phyloP scores from a whole-genome alignment of 2,888 invertebrate species.

The Pecten maximus region DNA sequence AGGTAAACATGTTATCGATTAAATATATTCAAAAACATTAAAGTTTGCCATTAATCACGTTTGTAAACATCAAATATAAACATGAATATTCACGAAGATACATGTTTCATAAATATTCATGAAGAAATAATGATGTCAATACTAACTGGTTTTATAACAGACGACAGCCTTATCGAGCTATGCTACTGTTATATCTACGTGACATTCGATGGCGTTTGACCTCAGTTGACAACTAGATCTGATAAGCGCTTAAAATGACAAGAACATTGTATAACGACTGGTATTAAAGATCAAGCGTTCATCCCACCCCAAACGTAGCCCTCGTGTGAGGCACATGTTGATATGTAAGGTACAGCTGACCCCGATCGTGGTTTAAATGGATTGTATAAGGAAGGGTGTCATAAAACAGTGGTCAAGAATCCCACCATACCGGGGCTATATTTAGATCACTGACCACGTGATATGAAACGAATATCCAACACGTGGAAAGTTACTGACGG shows the following conservation, averaged over 20 bases:
- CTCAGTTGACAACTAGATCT: neutral
- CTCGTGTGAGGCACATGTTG: neutral
- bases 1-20: too few species aligned
- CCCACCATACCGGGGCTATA: too few species aligned
- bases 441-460: neutral
- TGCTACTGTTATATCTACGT: neutral
- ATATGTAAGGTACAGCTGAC: neutral
- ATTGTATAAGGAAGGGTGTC: neutral
- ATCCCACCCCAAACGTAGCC: neutral
- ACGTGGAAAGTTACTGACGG: too few species aligned
- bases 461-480: too few species aligned
- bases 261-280: neutral
- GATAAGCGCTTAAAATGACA: conserved; percentile 18
- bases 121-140: too few species aligned
- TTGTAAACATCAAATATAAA: too few species aligned
- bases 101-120: too few species aligned
- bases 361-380: neutral
- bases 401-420: too few species aligned
- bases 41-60: too few species aligned
- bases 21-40: too few species aligned
- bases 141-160: neutral
- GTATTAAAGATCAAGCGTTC: neutral
- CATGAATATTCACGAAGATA: too few species aligned
- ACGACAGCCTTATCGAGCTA: neutral
- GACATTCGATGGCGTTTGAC: neutral